Percentiles rank a stretch among this genome's conserved stretches.
Evolutionary conservation across 2,797 vertebrate species (phyloP).

Genomic region (Microctenopoma stevenorrisi): DNA sequence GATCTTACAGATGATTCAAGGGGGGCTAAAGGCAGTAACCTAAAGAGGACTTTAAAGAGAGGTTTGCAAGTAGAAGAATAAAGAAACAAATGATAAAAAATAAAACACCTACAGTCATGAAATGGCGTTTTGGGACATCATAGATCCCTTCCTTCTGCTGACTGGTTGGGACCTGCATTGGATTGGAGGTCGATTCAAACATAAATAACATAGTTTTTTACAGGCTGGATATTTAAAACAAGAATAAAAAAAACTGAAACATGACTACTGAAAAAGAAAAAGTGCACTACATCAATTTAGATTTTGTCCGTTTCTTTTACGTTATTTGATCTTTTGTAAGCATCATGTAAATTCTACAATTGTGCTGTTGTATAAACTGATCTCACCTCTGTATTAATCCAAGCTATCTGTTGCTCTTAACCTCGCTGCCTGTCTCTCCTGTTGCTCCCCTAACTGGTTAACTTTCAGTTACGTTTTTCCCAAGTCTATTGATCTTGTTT

Average conservation of each 20-base stretch:
- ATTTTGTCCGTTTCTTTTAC: constrained; percentile 32
- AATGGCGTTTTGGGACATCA: constrained; percentile 99
- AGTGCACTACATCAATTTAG: constrained; percentile 36
- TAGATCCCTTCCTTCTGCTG: constrained; percentile 99
- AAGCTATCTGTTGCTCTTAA: constrained; percentile 65
- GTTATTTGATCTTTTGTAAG: constrained; percentile 49
- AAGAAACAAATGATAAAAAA: constrained; percentile 72
- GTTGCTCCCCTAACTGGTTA: constrained; percentile 58
- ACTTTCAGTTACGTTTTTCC: constrained; percentile 69
- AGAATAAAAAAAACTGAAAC: constrained; percentile 41
- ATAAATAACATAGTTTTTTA: constrained; percentile 65
- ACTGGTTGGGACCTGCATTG: constrained; percentile 95
- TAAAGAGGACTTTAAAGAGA: constrained; percentile 70
- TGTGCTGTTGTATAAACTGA: constrained; percentile 15
- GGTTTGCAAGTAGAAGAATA: constrained; percentile 80
- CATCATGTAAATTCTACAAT: constrained; percentile 65
- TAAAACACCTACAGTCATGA: constrained; percentile 97
- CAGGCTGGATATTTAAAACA: constrained; percentile 46
- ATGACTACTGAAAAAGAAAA: constrained; percentile 44
- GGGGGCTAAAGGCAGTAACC: constrained; percentile 57
- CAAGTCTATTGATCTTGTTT: constrained; percentile 78
- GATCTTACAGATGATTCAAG: constrained; percentile 21
- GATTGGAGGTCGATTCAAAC: constrained; percentile 75
- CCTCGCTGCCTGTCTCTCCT: constrained; percentile 36
- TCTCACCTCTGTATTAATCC: constrained; percentile 9